Evolutionary conservation across 2,113 vertebrate genomes (phyloP).

Genomic region (Phyllostomus hastatus): DNA sequence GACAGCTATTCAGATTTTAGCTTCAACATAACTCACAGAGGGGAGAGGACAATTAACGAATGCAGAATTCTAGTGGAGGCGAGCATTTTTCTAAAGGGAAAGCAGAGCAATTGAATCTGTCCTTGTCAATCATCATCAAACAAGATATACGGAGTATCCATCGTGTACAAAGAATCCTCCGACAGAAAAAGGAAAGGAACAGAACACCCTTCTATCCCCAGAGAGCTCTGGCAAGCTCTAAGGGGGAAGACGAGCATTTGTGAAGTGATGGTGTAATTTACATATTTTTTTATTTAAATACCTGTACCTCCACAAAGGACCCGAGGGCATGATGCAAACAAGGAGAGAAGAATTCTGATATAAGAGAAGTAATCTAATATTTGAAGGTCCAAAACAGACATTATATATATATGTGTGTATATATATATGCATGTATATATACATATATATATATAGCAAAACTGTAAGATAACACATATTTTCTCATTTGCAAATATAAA

Average conservation of each 20-base stretch:
- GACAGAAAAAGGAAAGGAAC: neutral
- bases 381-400: neutral
- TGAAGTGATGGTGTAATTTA: neutral
- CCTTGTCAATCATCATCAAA: constrained; percentile 37
- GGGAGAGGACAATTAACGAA: neutral
- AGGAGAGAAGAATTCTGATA: neutral
- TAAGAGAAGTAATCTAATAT: neutral
- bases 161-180: neutral
- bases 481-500: constrained; percentile 37
- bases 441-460: neutral
- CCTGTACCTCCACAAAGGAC: neutral
- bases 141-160: neutral
- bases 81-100: constrained; percentile 8
- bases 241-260: neutral
- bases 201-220: neutral
- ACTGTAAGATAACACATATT: neutral
- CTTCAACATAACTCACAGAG: neutral
- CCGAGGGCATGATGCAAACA: neutral
- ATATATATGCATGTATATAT: neutral
- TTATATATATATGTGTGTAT: neutral
- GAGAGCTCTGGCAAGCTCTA: neutral
- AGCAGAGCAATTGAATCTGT: constrained; percentile 3
- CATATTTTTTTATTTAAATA: constrained; percentile 7
- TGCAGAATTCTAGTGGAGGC: neutral
- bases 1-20: neutral